Conservation (phyloP, 2,113 vertebrate species). For the Lophotis ruficrista region DNA sequence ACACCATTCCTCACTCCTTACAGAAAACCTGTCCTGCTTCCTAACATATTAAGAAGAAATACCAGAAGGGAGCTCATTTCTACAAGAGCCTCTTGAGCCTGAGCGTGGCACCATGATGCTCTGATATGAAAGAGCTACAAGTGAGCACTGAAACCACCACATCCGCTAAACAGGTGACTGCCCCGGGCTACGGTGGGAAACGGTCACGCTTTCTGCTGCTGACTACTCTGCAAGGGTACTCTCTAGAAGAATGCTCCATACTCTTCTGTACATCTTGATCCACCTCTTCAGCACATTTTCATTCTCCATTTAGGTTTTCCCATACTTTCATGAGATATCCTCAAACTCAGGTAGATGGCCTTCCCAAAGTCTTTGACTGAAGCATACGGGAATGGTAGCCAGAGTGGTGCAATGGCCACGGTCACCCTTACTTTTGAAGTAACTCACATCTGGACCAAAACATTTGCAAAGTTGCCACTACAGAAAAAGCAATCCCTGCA, state of each 20-base stretch:
- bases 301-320: neutral
- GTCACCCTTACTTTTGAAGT: neutral
- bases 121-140: neutral
- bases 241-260: neutral
- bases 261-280: neutral
- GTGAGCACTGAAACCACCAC: neutral
- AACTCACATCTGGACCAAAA: neutral
- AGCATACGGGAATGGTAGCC: neutral
- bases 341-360: neutral
- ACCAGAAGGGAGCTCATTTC: neutral
- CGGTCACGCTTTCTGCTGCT: neutral
- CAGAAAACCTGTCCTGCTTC: neutral
- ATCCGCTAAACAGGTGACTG: neutral
- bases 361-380: neutral
- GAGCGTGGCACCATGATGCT: neutral
- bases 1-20: neutral
- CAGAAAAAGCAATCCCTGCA: neutral
- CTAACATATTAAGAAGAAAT: neutral
- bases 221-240: neutral
- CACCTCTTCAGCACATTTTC: neutral
- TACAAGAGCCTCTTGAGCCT: neutral
- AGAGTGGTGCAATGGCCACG: accelerated
- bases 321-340: neutral
- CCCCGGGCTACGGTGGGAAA: accelerated
- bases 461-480: neutral